Conservation (phyloP, 2,113 vertebrate genomes). For the Phasianus colchicus region DNA sequence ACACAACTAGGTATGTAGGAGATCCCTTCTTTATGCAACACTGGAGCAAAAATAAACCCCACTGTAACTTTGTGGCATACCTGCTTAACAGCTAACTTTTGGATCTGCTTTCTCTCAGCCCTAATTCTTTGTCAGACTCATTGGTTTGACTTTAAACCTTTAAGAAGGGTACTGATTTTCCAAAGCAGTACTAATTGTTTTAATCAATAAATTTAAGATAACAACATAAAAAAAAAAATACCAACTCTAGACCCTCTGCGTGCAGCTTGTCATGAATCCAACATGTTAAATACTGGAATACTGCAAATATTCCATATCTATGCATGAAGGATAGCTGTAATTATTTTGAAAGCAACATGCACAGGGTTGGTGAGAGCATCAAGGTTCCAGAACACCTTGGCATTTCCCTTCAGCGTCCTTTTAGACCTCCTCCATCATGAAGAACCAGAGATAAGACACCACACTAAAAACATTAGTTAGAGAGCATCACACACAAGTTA, state of each 20-base stretch:
- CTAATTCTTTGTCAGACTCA: neutral
- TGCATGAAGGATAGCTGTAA: neutral
- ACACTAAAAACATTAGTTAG: neutral
- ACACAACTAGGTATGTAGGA: neutral
- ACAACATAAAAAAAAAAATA: neutral
- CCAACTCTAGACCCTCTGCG: neutral
- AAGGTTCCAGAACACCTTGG: neutral
- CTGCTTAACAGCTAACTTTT: neutral
- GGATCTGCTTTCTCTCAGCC: neutral
- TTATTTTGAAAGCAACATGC: neutral
- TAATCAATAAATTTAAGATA: neutral
- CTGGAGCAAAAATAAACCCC: neutral
- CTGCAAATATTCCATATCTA: neutral
- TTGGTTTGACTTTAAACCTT: neutral
- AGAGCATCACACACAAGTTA: neutral
- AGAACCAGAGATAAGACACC: neutral
- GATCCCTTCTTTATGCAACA: neutral
- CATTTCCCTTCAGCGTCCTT: neutral
- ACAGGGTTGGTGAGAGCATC: neutral
- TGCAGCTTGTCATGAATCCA: neutral
- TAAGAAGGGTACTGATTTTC: neutral
- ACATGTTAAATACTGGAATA: neutral
- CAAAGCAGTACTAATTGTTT: neutral
- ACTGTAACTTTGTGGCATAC: neutral
- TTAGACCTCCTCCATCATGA: neutral